Conservation (phyloP, 2,888 invertebrate genomes). For the Pyrrhia umbra region DNA sequence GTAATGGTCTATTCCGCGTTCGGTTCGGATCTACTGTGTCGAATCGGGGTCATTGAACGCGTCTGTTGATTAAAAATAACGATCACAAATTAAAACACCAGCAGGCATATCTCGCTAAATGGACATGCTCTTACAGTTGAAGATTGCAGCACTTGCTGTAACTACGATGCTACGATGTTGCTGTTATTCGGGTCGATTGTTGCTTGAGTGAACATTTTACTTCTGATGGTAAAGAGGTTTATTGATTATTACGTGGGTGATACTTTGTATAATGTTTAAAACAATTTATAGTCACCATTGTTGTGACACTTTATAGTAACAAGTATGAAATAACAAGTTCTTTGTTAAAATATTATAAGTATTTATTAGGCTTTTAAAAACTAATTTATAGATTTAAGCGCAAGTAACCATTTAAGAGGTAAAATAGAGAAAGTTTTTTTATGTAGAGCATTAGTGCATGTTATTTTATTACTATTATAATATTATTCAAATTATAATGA, state of each 20-base stretch:
- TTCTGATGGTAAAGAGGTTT: constrained; percentile 12
- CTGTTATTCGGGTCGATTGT: constrained; percentile 46
- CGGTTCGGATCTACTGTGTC: constrained; percentile 68
- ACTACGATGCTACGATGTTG: constrained; percentile 25
- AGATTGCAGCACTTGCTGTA: constrained; percentile 48
- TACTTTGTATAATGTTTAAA: not conserved
- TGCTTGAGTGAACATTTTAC: constrained; percentile 30
- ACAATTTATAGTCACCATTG: not conserved
- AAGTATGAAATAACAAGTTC: not conserved
- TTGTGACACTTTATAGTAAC: not conserved
- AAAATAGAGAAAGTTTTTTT: constrained; percentile 56
- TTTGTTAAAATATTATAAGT: no score
- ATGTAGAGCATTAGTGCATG: constrained; percentile 45
- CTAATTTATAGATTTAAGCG: constrained; percentile 2
- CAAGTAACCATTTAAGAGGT: constrained; percentile 26
- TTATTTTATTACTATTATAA: constrained; percentile 61
- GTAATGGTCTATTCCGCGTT: constrained; percentile 67
- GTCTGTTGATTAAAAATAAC: constrained; percentile 76
- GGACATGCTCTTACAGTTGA: constrained; percentile 53
- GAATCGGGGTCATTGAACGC: constrained; percentile 74
- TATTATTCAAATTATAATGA: constrained; percentile 76
- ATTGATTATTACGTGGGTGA: constrained; percentile 5
- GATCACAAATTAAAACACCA: constrained; percentile 69
- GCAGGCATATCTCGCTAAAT: constrained; percentile 66
- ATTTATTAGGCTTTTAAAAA: no score